Conservation (phyloP, 2,113 vertebrate species). For the Leptosomus discolor region DNA sequence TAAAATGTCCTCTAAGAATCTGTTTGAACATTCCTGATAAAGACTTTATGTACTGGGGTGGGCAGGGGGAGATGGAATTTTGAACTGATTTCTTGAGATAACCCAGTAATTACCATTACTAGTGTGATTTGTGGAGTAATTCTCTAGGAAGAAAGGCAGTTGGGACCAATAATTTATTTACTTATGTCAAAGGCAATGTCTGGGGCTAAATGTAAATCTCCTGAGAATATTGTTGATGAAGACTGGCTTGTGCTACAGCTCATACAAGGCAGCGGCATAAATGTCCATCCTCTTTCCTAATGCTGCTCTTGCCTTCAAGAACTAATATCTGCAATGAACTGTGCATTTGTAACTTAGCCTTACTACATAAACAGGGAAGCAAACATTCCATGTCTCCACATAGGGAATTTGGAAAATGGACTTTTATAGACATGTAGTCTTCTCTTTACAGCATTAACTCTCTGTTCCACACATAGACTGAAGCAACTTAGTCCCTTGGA, state of each 20-base stretch:
- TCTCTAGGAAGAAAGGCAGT: background rate
- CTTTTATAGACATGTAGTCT: background rate
- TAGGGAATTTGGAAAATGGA: background rate
- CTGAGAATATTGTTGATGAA: background rate
- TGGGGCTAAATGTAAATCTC: background rate
- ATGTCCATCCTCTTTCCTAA: background rate
- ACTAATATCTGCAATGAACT: background rate
- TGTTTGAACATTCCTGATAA: background rate
- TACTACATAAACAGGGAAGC: background rate
- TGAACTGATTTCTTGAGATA: background rate
- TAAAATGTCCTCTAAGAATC: background rate
- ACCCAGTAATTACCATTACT: background rate
- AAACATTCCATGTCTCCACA: background rate
- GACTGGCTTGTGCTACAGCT: background rate
- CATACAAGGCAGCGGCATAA: background rate
- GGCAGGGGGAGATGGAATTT: background rate
- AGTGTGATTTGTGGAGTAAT: background rate
- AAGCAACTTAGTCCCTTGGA: background rate
- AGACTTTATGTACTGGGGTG: background rate
- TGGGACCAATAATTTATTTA: background rate
- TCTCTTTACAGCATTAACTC: background rate
- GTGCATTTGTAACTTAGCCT: background rate
- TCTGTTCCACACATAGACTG: background rate
- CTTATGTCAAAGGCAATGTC: background rate
- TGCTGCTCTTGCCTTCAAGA: background rate